These are phyloP conservation scores for Percina caprodes DNA, from an alignment of 2,113 vertebrate species.

Conservation along the genomic window DNA sequence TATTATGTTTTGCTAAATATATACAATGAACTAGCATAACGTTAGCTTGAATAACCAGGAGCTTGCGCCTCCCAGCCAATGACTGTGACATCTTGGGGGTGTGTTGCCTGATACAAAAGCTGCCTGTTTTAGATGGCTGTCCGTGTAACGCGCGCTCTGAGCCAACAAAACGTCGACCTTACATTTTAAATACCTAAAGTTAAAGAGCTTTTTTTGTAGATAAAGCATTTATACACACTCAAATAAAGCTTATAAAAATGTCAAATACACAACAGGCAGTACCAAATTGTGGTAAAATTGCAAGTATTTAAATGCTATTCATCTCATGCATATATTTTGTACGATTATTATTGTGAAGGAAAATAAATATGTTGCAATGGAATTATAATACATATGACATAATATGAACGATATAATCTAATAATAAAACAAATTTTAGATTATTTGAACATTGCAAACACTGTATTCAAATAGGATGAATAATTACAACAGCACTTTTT, in stretches of 20 bases:
- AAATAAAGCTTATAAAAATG: background rate
- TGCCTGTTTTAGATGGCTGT: conserved; percentile 78
- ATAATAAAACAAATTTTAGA: background rate
- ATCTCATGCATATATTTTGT: no score
- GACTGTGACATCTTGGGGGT: conserved; percentile 78
- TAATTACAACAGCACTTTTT: background rate
- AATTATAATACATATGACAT: background rate
- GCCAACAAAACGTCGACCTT: conserved; percentile 21
- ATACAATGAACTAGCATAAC: conserved; percentile 44
- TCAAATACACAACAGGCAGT: background rate
- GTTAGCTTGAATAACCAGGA: conserved; percentile 47
- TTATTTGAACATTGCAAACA: background rate
- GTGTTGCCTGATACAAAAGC: conserved; percentile 83
- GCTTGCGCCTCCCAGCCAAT: conserved; percentile 53
- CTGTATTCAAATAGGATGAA: background rate
- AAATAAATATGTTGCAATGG: background rate
- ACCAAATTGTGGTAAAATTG: background rate
- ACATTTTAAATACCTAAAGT: conserved; percentile 1
- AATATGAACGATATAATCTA: background rate
- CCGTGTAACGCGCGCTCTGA: conserved; percentile 59
- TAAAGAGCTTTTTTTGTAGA: background rate
- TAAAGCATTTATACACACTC: background rate
- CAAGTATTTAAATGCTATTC: background rate
- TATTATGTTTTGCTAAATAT: conserved; percentile 2
- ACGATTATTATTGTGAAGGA: background rate